Base-by-base conservation (phyloP, 2,888 invertebrate genomes). In the Coremacera marginata region DNA sequence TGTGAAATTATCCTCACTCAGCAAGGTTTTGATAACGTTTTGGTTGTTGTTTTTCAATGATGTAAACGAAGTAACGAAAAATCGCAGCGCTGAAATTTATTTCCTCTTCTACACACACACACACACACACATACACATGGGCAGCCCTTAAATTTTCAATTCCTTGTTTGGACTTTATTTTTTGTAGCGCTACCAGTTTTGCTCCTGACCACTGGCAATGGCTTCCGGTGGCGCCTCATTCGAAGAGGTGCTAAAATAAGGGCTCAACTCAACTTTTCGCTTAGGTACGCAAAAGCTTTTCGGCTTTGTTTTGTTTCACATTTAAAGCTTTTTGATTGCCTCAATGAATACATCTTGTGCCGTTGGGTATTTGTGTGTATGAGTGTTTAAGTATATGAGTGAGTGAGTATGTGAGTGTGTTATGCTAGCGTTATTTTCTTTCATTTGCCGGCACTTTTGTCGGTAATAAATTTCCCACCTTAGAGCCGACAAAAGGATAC, bases 391-490 rank as follows among this genome's bases (percentile, higher is more conserved):
- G 44, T 44, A 14, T 44, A 11, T 44, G 44, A 14, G 11, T 44
- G 44, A 44, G 44, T 11, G 44, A 44, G 44, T 37, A 8, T 44
- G 44, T 44, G 11, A 11, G 44, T 11, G 44, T 14, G 14, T 44
- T 44, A 44, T 11, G 44, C 11, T 14, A 44, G 63, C 63, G 63
- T 22, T 31, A 31, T 63, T 63, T 63, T 63, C 63, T 31, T 63
- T 63, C 63, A n/a, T 63, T 63, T 63, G 79, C 44, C 37, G 37
- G 49, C 84, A 84, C 85, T 84, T 85, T 84, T 85, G 84, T 84
- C 84, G 86, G 84, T 84, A 87, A 87, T 87, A 87, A 87, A 87
- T 87, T 86, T 86, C 83, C 83, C 82, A 82, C 85, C 83, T 82
- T 84, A 82, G 60, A 78, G 87, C 82, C 85, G 82, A 84, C 86